Evolutionary conservation across 2,113 vertebrate species (phyloP).

Genomic region (Camarhynchus parvulus): DNA sequence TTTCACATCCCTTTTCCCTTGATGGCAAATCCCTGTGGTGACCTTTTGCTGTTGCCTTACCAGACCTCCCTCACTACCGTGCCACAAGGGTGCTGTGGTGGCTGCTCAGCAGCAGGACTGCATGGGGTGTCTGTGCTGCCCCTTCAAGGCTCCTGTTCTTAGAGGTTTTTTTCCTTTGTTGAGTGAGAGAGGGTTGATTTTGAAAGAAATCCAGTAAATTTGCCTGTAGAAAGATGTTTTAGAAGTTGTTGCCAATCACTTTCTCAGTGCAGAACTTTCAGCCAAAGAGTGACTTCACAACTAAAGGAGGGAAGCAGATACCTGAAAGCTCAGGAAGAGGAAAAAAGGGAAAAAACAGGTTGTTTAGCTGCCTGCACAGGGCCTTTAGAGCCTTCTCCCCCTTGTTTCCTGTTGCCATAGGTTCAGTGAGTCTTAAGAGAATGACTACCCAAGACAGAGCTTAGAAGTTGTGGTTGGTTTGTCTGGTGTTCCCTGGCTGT

Average conservation of each 20-base stretch:
- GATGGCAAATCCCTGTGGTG: not conserved
- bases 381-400: not conserved
- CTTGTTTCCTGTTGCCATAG: not conserved
- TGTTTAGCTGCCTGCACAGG: not conserved
- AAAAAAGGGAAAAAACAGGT: not conserved
- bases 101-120: not conserved
- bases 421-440: not conserved
- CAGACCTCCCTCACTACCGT: not conserved
- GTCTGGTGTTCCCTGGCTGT: not conserved
- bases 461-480: not conserved
- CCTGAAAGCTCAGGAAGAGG: not conserved
- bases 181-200: not conserved
- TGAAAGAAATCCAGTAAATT: not conserved
- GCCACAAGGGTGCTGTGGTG: not conserved
- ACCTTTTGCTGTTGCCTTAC: not conserved
- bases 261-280: not conserved
- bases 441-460: not conserved
- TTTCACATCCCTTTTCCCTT: conserved; percentile 4
- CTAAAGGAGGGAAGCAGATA: not conserved
- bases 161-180: not conserved
- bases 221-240: not conserved
- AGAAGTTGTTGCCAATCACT: not conserved
- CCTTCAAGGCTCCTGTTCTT: not conserved
- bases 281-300: conserved; percentile 4
- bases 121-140: not conserved